Evolutionary conservation across 2,113 vertebrate species (phyloP).

Genomic region (Eurypyga helias): DNA sequence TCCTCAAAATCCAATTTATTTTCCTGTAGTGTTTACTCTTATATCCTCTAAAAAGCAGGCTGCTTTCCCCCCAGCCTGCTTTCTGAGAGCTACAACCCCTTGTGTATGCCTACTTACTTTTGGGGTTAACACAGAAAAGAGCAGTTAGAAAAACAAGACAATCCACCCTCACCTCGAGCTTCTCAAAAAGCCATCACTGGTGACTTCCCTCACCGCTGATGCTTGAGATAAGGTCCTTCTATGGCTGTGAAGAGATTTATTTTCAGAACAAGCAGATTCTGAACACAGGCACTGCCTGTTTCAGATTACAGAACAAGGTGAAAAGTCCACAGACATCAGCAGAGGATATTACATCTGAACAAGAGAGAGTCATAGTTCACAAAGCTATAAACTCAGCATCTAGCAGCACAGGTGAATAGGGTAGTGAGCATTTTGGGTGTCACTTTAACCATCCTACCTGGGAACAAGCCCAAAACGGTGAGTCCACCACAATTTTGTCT

Average conservation of each 20-base stretch:
- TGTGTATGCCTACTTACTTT: not conserved
- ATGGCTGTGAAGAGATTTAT: not conserved
- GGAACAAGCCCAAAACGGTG: not conserved
- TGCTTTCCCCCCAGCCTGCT: not conserved
- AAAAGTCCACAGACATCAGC: not conserved
- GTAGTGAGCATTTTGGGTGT: not conserved
- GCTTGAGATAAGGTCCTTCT: not conserved
- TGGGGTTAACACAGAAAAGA: not conserved
- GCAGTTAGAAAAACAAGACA: not conserved
- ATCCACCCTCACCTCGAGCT: not conserved
- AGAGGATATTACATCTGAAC: not conserved
- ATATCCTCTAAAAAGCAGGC: not conserved
- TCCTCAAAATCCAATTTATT: not conserved
- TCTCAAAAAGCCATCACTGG: not conserved
- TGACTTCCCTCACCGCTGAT: not conserved
- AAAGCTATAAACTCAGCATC: not conserved
- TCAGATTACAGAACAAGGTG: not conserved
- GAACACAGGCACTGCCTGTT: not conserved
- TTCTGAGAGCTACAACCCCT: not conserved
- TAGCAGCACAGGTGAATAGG: not conserved
- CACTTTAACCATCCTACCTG: not conserved
- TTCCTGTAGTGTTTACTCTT: not conserved
- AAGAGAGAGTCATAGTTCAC: not conserved
- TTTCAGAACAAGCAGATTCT: not conserved
- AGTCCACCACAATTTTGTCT: not conserved